A percentile compares a stretch with the other conserved stretches of the same genome.
phyloP scores from a whole-genome alignment of 2,888 invertebrate species.

The Ctenicera cuprea region DNA sequence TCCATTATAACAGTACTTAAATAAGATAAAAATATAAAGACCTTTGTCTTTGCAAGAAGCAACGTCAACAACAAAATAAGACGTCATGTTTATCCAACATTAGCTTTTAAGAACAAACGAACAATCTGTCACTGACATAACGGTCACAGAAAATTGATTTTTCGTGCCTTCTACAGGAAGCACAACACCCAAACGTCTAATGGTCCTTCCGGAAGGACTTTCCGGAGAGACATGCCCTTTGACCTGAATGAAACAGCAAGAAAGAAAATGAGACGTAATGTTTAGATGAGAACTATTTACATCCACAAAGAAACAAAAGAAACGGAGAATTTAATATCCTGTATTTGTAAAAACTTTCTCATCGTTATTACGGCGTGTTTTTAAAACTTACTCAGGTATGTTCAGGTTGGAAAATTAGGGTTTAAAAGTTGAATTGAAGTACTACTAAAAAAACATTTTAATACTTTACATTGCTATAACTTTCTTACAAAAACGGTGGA shows the following conservation, averaged over 20 bases:
- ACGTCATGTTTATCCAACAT: constrained; percentile 27
- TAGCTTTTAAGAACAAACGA: constrained; percentile 32
- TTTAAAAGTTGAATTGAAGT: too few species aligned
- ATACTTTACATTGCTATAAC: too few species aligned
- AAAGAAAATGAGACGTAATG: constrained; percentile 1
- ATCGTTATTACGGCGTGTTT: too few species aligned
- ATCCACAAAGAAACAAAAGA: background rate
- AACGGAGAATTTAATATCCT: too few species aligned
- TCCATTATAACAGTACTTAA: background rate
- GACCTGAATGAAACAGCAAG: background rate
- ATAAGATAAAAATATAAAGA: background rate
- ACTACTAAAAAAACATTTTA: too few species aligned
- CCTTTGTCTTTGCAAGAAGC: background rate
- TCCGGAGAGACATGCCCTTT: constrained; percentile 5
- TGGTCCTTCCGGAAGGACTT: constrained; percentile 33
- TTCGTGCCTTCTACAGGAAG: constrained; percentile 31
- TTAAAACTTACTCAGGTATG: too few species aligned
- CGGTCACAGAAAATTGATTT: constrained; percentile 39
- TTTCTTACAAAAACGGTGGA: too few species aligned
- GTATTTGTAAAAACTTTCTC: too few species aligned
- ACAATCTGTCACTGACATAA: constrained; percentile 21
- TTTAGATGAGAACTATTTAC: background rate
- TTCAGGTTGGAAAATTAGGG: too few species aligned
- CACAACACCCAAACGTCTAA: constrained; percentile 39
- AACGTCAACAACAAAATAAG: constrained; percentile 9